Conservation (phyloP, 2,888 invertebrate species). For the Branchinecta sandiegonensis region DNA sequence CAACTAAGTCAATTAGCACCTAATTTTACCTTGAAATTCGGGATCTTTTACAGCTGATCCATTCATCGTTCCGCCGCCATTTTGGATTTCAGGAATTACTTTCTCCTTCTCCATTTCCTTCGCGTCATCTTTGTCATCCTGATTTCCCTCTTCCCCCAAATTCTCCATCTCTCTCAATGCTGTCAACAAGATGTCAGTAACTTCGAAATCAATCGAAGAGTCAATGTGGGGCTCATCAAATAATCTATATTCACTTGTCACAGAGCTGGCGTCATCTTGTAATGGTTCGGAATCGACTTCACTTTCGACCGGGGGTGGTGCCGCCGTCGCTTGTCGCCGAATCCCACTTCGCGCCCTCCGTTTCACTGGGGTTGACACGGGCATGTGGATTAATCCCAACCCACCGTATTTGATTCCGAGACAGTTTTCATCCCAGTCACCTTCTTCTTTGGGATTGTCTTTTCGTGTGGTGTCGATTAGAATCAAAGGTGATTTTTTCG, state of each 20-base stretch:
- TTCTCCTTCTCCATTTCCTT: constrained; percentile 27
- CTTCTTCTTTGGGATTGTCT: not conserved
- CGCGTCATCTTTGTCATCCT: not conserved
- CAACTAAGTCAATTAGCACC: too few relatives aligned
- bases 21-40: too few relatives aligned
- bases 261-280: not conserved
- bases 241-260: not conserved
- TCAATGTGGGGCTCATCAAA: constrained; percentile 3
- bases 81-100: constrained; percentile 26
- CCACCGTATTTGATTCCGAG: constrained; percentile 14
- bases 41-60: too few relatives aligned
- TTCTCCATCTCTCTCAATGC: not conserved
- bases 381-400: not conserved
- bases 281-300: not conserved
- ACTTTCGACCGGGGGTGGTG: not conserved
- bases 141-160: constrained; percentile 16
- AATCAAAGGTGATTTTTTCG: not conserved
- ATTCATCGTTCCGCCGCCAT: too few relatives aligned
- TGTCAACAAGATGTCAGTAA: not conserved
- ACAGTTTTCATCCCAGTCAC: constrained; percentile 1
- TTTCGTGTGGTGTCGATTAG: not conserved
- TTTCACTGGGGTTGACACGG: not conserved
- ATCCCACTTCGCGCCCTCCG: not conserved
- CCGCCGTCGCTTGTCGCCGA: not conserved
- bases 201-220: constrained; percentile 1